Evolutionary conservation across 2,888 invertebrate species (phyloP).

Genomic region (Rosalia funebris): DNA sequence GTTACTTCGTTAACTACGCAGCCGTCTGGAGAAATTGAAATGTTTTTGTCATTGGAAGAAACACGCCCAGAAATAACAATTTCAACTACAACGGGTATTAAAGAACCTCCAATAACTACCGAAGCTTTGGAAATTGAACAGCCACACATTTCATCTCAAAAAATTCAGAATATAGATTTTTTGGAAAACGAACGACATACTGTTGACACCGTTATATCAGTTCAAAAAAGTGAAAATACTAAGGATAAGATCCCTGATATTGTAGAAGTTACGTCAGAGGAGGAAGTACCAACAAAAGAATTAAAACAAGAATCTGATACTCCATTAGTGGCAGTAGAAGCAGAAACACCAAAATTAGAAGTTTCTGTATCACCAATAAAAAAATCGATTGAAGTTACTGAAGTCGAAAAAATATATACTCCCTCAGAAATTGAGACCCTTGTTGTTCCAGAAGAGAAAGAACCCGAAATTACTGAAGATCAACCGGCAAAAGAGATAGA

Average conservation of each 20-base stretch:
- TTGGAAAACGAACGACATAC: not conserved
- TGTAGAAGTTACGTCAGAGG: no score
- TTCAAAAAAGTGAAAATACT: conserved; percentile 37
- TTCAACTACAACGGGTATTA: not conserved
- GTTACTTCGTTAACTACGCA: conserved; percentile 53
- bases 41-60: conserved; percentile 53
- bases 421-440: not conserved
- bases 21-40: conserved; percentile 47
- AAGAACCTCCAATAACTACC: not conserved
- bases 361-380: no score
- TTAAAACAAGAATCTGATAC: no score
- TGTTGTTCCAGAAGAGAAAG: not conserved
- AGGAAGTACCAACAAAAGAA: conserved; percentile 31
- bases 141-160: not conserved
- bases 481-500: not conserved
- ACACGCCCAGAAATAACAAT: not conserved
- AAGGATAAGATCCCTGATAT: no score
- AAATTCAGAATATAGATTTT: not conserved
- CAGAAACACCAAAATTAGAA: no score
- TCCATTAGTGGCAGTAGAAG: no score
- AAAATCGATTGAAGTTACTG: conserved; percentile 2
- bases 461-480: not conserved
- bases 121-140: not conserved
- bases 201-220: no score
- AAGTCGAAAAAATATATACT: not conserved